Base-by-base conservation (phyloP, 2,797 vertebrate species). In the Pagetopsis macropterus region DNA sequence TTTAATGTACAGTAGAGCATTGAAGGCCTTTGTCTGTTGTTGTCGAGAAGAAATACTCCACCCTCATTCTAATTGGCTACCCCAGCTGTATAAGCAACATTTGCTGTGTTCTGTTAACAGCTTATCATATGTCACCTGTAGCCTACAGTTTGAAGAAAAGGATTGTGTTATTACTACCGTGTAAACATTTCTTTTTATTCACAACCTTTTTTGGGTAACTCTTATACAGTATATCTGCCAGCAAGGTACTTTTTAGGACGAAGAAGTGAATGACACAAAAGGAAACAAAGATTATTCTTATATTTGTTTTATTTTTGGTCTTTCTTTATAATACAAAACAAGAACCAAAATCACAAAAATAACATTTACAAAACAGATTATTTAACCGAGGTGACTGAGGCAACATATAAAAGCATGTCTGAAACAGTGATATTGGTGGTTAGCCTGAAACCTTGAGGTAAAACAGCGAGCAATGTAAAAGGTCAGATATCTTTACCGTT, bases 281-380 rank as follows among this genome's bases (percentile, higher is more conserved):
- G 15, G n/a, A 44, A 45, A 65, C 33, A 76, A 21, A 9, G 21
- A 9, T 49, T 67, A 51, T 65, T 65, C 86, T 91, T 75, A 86
- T 88, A 91, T 92, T 87, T 90, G 66, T 91, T 91, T 94, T 93
- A 93, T 93, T 93, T 94, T 95, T 94, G 93, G 89, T 94, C 84
- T 93, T 93, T 93, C 84, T 91, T 92, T 83, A 93, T 91, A 93
- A 93, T 94, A 95, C 92, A 94, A 94, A 94, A 94, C 92, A 92
- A 90, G 87, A 95, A 91, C 91, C 88, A 84, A 91, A 91, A 84
- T 87, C 90, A 91, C 87, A 92, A 93, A 91, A 93, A 92, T 91
- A 92, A 90, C 89, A 90, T 91, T 93, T 94, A 93, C 92, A 94
- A 94, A 94, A 94, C 91, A 94, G 82, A 89, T 93, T 89, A 83